These are phyloP conservation scores for Atlantisia rogersi DNA, from an alignment of 2,113 vertebrate species.

Conservation along the genomic window DNA sequence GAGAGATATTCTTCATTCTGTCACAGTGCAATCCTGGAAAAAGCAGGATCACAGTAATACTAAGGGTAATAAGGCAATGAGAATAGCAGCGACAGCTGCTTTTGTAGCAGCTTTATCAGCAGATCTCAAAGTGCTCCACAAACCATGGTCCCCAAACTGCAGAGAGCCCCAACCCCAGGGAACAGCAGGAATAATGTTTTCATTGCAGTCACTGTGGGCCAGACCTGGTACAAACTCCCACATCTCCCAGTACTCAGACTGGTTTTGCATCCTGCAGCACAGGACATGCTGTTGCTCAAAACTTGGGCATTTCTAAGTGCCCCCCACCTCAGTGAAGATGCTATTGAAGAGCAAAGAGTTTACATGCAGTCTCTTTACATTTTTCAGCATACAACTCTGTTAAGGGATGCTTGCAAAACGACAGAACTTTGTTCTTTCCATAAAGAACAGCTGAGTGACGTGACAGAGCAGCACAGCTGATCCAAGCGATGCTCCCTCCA, in stretches of 20 bases:
- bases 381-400: background rate
- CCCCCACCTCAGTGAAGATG: background rate
- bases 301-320: background rate
- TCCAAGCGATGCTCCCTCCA: background rate
- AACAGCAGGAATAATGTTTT: background rate
- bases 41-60: background rate
- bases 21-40: background rate
- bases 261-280: background rate
- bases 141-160: background rate
- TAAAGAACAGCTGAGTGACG: background rate
- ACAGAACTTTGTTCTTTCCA: background rate
- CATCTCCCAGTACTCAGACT: background rate
- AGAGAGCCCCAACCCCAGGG: background rate
- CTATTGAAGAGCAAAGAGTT: background rate
- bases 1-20: background rate
- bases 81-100: background rate
- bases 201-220: accelerated
- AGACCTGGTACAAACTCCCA: background rate
- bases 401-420: background rate
- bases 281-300: background rate
- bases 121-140: background rate
- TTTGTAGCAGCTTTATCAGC: background rate
- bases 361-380: background rate
- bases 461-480: background rate
- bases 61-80: background rate